Percentiles rank a stretch among this genome's conserved stretches.
phyloP scores from a whole-genome alignment of 1,140 invertebrate genomes.

The Drosophila nigromelanica region DNA sequence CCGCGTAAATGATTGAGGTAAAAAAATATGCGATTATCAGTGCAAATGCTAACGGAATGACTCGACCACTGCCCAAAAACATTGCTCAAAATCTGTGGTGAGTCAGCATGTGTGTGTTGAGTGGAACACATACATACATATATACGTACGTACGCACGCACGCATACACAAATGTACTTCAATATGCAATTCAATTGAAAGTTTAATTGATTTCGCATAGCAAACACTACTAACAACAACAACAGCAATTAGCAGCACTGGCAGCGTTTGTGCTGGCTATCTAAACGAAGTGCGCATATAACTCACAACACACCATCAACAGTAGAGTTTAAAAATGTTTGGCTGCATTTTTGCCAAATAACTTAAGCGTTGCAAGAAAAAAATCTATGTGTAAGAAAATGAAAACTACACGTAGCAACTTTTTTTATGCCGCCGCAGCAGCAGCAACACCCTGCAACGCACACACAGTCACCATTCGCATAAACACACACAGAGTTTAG shows the following conservation, averaged over 20 bases:
- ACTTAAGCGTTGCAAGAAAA: constrained; percentile 7
- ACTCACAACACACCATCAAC: constrained; percentile 9
- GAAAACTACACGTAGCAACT: constrained; percentile 80
- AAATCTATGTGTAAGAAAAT: constrained; percentile 32
- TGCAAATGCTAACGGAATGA: constrained; percentile 9
- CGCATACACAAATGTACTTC: constrained; percentile 12
- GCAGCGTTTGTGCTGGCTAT: constrained; percentile 27
- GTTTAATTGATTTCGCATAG: constrained; percentile 36
- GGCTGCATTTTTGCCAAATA: constrained; percentile 3
- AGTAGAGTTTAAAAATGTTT: neutral
- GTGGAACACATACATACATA: constrained; percentile 7
- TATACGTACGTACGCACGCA: neutral
- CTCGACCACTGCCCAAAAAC: constrained; percentile 4
- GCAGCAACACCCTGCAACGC: constrained; percentile 56
- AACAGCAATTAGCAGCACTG: constrained; percentile 22
- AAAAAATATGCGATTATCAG: constrained; percentile 28
- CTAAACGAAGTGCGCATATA: constrained; percentile 11
- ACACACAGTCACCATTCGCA: constrained; percentile 38
- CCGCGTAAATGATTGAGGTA: constrained; percentile 28
- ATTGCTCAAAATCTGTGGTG: constrained; percentile 39
- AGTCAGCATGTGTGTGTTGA: constrained; percentile 43
- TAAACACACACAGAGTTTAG: constrained; percentile 35
- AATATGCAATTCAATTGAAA: constrained; percentile 39
- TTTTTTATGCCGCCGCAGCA: constrained; percentile 61
- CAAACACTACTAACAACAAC: constrained; percentile 1